Percentiles rank a stretch among this genome's conserved stretches.
Conservation (phyloP, 2,888 invertebrate genomes). For the Drosophila glabriapex region DNA sequence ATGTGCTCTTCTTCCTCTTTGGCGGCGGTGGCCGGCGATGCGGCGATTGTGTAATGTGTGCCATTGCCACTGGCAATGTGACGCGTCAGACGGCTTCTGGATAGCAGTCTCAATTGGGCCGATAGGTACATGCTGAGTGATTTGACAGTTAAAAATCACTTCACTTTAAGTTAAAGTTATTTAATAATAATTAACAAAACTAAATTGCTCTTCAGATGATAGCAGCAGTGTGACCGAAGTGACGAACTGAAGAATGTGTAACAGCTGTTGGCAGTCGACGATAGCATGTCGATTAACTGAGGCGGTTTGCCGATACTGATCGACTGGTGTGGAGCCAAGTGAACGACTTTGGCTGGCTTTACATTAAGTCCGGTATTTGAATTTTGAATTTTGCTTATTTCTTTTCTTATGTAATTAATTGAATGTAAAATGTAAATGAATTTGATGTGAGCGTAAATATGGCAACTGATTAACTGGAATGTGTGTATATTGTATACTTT, state of each 20-base stretch:
- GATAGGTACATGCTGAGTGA: constrained; percentile 70
- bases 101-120: constrained; percentile 60
- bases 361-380: neutral
- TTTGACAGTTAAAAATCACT: neutral
- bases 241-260: neutral
- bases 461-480: neutral
- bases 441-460: neutral
- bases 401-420: neutral
- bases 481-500: neutral
- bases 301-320: constrained; percentile 3
- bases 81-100: constrained; percentile 36
- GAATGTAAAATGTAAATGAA: neutral
- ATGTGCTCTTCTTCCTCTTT: constrained; percentile 84
- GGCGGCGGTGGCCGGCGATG: constrained; percentile 33
- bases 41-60: constrained; percentile 66
- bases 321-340: constrained; percentile 4
- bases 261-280: constrained; percentile 22
- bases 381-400: constrained; percentile 1
- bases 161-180: constrained; percentile 57
- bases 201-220: neutral
- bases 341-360: constrained; percentile 8
- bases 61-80: constrained; percentile 40
- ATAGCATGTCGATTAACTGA: neutral
- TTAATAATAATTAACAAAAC: constrained; percentile 24
- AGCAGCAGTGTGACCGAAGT: constrained; percentile 42